phyloP scores from a whole-genome alignment of 2,888 invertebrate species.

The Pogonocherus hispidulus region DNA sequence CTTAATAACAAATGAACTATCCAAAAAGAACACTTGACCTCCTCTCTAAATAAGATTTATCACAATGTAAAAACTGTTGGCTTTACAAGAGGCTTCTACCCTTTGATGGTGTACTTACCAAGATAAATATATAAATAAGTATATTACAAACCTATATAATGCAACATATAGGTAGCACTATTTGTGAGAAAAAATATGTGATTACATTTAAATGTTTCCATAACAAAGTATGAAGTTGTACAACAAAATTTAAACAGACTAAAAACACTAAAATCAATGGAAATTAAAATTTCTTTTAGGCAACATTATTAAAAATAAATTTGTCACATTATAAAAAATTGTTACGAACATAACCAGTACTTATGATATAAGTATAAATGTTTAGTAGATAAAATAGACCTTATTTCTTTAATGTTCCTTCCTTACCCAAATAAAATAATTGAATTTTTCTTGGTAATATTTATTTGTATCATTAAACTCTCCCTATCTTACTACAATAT shows the following conservation, averaged over 20 bases:
- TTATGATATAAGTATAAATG: slow-evolving; percentile 37
- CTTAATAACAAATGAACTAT: slow-evolving; percentile 44
- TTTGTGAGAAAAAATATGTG: too few relatives aligned
- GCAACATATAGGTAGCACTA: too few relatives aligned
- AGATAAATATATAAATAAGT: slow-evolving; percentile 17
- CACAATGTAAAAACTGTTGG: slow-evolving; percentile 54
- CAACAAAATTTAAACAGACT: background rate
- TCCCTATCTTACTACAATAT: slow-evolving; percentile 43
- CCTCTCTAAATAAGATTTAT: slow-evolving; percentile 56
- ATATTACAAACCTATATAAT: too few relatives aligned
- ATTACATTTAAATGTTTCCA: too few relatives aligned
- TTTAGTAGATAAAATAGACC: slow-evolving; percentile 44
- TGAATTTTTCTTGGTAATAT: slow-evolving; percentile 33
- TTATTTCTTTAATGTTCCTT: slow-evolving; percentile 36
- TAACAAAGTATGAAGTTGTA: background rate
- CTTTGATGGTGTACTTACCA: slow-evolving; percentile 49
- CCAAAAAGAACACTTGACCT: slow-evolving; percentile 50
- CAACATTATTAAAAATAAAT: background rate
- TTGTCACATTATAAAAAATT: background rate
- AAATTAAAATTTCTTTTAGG: background rate
- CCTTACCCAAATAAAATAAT: slow-evolving; percentile 37
- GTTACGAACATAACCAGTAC: slow-evolving; percentile 24
- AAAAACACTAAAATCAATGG: background rate
- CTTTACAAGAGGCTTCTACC: slow-evolving; percentile 47
- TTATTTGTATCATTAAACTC: slow-evolving; percentile 29